phyloP scores from a whole-genome alignment of 2,113 vertebrate species.

The Felis catus region F.catus_Fca126_mat1.0 CM031411.1:17445501-17446000 shows the following conservation, averaged over 20 bases:
- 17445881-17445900: background rate
- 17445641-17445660: background rate
- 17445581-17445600: background rate
- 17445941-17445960: too few species aligned
- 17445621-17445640: background rate
- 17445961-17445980: too few species aligned
- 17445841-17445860: background rate
- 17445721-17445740: background rate
- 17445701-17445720: background rate
- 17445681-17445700: background rate
- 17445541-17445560: background rate
- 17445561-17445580: background rate
- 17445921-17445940: background rate
- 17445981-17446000: too few species aligned
- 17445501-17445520: background rate
- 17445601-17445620: background rate
- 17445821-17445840: background rate
- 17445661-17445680: background rate
- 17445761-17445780: background rate
- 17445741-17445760: background rate
- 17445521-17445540: background rate
- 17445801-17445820: background rate
- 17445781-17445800: background rate
- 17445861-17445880: background rate
- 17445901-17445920: background rate